Base-by-base conservation (phyloP, 1,140 invertebrate genomes). In the Zophobas atratus region DNA sequence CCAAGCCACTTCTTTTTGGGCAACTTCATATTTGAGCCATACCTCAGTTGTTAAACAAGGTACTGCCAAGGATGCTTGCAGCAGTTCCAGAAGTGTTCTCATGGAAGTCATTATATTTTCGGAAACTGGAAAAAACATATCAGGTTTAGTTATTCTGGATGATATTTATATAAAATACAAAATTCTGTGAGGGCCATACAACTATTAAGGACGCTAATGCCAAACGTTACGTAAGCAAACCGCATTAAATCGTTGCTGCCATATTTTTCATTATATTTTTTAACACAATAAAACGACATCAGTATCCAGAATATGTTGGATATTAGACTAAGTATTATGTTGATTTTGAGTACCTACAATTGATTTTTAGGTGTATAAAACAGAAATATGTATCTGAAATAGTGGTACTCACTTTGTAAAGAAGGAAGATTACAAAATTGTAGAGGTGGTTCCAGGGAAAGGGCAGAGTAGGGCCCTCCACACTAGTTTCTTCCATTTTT, bases 1-100 rank as follows among this genome's bases (percentile, higher is more conserved):
- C 60, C 60, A 67, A 5, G 60, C 60, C 20, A 67, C 39, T 67
- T 67, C 60, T 67, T 67, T 67, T 67, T 67, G 60, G 3, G 60
- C 60, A 4, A 67, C 39, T 1, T 43, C 3, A 36, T 48, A 46
- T 33, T 67, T 67, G 60, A 67, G 60, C 60, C 60, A 67, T 5
- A 67, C 60, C 3, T 41, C 3, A 4, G 60, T 67, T 48, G 60
- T 67, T 67, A 67, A 32, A 4, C 60, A 67, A 5, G 60, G 60
- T 41, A 67, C 20, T 43, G 60, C 60, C n/a, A 67, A 33, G 1
- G 60, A 6, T n/a, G 39, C n/a, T 41, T 43, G 60, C 20, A 67
- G 60, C 39, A 67, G 20, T 32, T 67, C 60, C 3, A 67, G 60
- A 32, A 67, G 60, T 1, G 39, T 4, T 67, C 60, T 41, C 60